Evolutionary conservation across 2,888 invertebrate species (phyloP).

Genomic region (Altica lythri): DNA sequence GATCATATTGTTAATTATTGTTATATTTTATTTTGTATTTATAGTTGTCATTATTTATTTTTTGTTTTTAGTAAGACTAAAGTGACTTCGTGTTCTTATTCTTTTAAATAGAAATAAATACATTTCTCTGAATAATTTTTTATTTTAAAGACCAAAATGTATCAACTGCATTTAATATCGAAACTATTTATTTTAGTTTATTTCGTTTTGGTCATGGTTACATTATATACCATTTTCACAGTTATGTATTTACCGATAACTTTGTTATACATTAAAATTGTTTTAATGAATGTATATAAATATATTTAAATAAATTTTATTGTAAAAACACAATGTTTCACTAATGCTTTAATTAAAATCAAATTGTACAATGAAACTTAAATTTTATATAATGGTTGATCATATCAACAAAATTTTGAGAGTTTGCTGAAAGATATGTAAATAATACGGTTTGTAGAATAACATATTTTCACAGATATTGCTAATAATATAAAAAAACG

Average conservation of each 20-base stretch:
- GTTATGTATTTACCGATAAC: constrained; percentile 12
- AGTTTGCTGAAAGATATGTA: no score
- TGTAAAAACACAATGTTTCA: constrained; percentile 25
- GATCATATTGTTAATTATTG: neutral
- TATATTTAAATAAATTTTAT: constrained; percentile 35
- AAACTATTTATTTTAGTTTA: constrained; percentile 8
- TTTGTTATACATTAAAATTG: constrained; percentile 26
- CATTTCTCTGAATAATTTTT: neutral
- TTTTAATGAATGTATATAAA: constrained; percentile 29
- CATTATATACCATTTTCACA: no score
- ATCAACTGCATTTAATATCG: constrained; percentile 30
- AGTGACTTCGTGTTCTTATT: constrained; percentile 15
- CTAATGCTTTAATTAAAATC: no score
- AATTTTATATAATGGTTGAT: no score
- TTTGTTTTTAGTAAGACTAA: neutral
- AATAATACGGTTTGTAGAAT: no score
- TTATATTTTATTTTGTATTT: neutral
- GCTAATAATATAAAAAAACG: no score
- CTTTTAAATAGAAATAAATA: neutral
- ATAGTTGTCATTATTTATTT: constrained; percentile 7
- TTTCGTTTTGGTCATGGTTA: constrained; percentile 9
- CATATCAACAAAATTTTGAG: no score
- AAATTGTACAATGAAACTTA: no score
- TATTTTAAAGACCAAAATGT: neutral
- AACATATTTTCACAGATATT: no score